These are phyloP conservation scores for Archegozetes longisetosus DNA, from an alignment of 1,140 invertebrate genomes.

Conservation along the genomic window DNA sequence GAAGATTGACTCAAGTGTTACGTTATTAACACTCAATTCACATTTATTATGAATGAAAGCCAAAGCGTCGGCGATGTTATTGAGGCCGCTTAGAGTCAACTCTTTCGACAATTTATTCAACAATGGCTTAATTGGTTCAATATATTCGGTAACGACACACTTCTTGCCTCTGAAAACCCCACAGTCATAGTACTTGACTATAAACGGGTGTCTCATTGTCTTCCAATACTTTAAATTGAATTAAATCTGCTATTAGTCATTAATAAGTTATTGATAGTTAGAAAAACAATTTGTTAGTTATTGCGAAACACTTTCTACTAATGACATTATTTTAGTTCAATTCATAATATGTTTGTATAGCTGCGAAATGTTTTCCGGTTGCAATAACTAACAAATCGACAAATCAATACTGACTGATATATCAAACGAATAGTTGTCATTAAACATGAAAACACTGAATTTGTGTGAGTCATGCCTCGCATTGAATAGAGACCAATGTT, in stretches of 20 bases:
- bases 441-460: constrained; percentile 6
- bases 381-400: too few species aligned
- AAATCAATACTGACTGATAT: constrained; percentile 4
- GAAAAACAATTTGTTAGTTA: background rate
- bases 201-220: constrained; percentile 12
- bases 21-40: constrained; percentile 2
- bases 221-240: constrained; percentile 7
- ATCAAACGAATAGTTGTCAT: constrained; percentile 6
- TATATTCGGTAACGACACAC: constrained; percentile 12
- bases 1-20: constrained; percentile 11
- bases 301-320: background rate
- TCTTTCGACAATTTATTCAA: constrained; percentile 3
- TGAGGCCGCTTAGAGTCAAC: background rate
- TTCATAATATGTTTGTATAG: too few species aligned
- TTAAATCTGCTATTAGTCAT: background rate
- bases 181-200: constrained; percentile 12
- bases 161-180: constrained; percentile 6
- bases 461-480: background rate
- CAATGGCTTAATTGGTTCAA: background rate
- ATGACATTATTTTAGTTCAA: background rate
- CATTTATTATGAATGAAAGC: constrained; percentile 10
- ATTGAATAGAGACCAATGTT: constrained; percentile 7
- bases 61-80: constrained; percentile 8
- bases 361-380: too few species aligned
- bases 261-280: background rate